Evolutionary conservation across 2,113 vertebrate genomes (phyloP).

Genomic region (Hippocampus mohnikei): DNA sequence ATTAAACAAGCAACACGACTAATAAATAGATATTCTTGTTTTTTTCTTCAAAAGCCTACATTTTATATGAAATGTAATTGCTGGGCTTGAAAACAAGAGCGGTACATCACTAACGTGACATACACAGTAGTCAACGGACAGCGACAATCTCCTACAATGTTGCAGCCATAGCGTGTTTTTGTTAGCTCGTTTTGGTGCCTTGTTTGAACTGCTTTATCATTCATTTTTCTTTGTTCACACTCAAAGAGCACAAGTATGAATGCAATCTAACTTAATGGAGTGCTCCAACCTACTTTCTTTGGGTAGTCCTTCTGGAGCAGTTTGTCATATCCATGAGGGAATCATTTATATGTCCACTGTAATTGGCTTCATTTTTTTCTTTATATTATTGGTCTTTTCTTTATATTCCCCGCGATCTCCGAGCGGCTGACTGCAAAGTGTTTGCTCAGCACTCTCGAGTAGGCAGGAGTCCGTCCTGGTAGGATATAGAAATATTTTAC

Average conservation of each 20-base stretch:
- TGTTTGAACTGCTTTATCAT: not conserved
- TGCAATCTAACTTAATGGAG: constrained; percentile 7
- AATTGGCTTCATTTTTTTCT: constrained; percentile 22
- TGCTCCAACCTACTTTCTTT: not conserved
- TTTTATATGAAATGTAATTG: not conserved
- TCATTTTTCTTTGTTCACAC: constrained; percentile 12
- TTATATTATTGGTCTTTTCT: constrained; percentile 25
- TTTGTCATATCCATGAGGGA: constrained; percentile 9
- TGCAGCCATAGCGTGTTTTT: not conserved
- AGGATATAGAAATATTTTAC: constrained; percentile 69
- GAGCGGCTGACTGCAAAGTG: constrained; percentile 53
- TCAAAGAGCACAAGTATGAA: constrained; percentile 1
- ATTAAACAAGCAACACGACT: not conserved
- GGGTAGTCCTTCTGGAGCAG: not conserved
- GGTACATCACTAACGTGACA: not conserved
- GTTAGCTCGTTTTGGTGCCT: not conserved
- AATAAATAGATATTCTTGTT: not conserved
- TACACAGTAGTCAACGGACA: not conserved
- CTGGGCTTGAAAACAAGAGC: not conserved
- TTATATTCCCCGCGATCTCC: constrained; percentile 34
- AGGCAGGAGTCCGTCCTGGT: constrained; percentile 54
- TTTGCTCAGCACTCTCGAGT: constrained; percentile 64
- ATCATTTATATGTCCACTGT: constrained; percentile 10
- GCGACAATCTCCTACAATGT: not conserved
- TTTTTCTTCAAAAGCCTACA: not conserved